Evolutionary conservation across 2,113 vertebrate genomes (phyloP), one percentile per base, ranked within the genome.

Genomic region (Progne subis): DNA sequence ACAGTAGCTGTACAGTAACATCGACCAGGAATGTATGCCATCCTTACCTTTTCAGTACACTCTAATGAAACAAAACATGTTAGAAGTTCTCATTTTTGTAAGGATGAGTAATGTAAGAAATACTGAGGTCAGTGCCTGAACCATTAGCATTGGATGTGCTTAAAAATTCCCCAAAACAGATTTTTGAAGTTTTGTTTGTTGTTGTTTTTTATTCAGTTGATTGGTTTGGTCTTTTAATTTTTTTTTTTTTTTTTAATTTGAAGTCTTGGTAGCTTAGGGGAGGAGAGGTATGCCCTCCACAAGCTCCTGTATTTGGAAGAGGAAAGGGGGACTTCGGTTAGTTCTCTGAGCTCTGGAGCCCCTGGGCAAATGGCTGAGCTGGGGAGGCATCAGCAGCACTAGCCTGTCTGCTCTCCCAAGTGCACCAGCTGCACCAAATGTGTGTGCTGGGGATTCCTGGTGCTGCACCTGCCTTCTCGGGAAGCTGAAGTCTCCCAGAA

Each of bases 381-480:
- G 46, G 57, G 52, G 24, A n/a, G 60, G 84, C 19, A 21, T 8
- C 68, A 50, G 44, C 82, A 65, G 14, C 65, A 31, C 4, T 1
- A 0, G 18, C 11, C 65, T 25, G 18, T 17, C 9, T 23, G 14
- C 18, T 24, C 37, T 53, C 50, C 28, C 23, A 12, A 4, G 26
- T 0, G 18, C 53, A 25, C 26, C 37, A 32, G 3, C 6, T 23
- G 28, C 39, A 16, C 18, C 2, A 5, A 15, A 9, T 37, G 12
- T 28, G 5, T 29, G 18, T 64, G 50, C 65, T 64, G 65, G 55
- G 44, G 15, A 39, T 31, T 18, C 15, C 37, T 24, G 57, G 6
- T 28, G 29, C 47, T n/a, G 13, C 7, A 68, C 11, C 43, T 57
- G 72, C 57, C 31, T 39, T 32, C 63, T 53, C 2, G 0, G 47